Conservation (phyloP, 2,797 vertebrate species). For the Sphenodon punctatus region DNA sequence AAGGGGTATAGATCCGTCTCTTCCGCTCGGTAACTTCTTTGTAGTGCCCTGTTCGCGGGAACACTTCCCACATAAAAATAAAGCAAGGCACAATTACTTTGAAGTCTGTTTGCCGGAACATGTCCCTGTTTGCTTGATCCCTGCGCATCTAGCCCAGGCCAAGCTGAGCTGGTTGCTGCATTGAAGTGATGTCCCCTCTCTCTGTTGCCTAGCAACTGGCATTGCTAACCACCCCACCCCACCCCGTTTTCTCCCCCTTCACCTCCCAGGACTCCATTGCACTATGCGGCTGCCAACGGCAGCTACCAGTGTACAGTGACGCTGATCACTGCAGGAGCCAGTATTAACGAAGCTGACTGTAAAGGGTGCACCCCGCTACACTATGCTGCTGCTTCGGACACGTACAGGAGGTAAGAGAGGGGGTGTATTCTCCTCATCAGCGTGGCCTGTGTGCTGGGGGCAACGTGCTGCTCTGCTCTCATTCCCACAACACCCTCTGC, state of each 20-base stretch:
- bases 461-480: no score
- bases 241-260: neutral
- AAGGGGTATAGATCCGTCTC: no score
- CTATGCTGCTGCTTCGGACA: constrained; percentile 94
- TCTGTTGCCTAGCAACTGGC: rapidly evolving
- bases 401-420: constrained; percentile 87
- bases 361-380: constrained; percentile 94
- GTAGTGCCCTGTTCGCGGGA: no score
- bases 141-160: neutral
- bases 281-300: constrained; percentile 95
- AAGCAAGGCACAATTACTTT: no score
- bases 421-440: no score
- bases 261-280: constrained; percentile 87
- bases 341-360: constrained; percentile 90
- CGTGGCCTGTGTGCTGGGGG: no score
- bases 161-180: neutral
- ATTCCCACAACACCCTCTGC: no score
- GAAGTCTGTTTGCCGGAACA: no score
- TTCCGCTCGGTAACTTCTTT: no score
- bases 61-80: no score
- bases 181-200: neutral
- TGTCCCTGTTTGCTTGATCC: no score
- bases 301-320: constrained; percentile 95
- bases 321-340: constrained; percentile 90
- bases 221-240: neutral